Evolutionary conservation across 2,888 invertebrate species (phyloP), one percentile per base, ranked within the genome.

Genomic region (Sarcophaga carnaria): DNA sequence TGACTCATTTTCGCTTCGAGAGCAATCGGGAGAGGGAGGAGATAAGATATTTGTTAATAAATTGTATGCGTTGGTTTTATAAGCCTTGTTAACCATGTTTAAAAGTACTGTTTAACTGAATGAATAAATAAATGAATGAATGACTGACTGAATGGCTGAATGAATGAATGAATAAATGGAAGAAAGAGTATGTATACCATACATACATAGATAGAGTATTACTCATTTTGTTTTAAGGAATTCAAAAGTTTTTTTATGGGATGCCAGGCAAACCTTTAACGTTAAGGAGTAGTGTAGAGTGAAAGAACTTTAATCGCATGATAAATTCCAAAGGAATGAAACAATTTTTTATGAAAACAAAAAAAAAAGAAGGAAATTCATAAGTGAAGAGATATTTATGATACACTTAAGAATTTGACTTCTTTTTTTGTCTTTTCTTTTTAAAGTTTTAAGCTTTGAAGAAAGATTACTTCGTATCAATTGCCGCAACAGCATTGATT

Each of bases 91-190:
- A 81, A 37, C 69, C 64, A 54, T 62, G 59, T 63, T 81, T 76
- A 69, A 69, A 81, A 81, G 75, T 62, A 59, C 70, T 64, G 59
- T 69, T 76, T 69, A 49, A 69, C 81, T 81, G 81, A 54, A 80
- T 80, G 67, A 67, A 80, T 60, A 27, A 22, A 49, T 66, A 54
- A 54, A 54, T 12, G 54, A 12, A 12, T 54, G 12, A 54, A 12
- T 54, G 54, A 54, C 54, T 69, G 63, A 69, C 81, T 81, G 81
- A 49, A 80, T 80, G 67, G 47, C 74, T 60, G 22, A 22, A 22
- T 22, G 22, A 22, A 22, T 22, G 49, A 22, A 62, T 66, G 17
- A 14, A 54, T 12, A 10, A 12, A 54, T 54, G 12, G 4, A 54
- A 37, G 8, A 8, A 37, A 37, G 37, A 37, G 37, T 37, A 37